These are phyloP conservation scores for Drosophila niveifrons DNA, from an alignment of 2,888 invertebrate species.

Conservation along the genomic window DNA sequence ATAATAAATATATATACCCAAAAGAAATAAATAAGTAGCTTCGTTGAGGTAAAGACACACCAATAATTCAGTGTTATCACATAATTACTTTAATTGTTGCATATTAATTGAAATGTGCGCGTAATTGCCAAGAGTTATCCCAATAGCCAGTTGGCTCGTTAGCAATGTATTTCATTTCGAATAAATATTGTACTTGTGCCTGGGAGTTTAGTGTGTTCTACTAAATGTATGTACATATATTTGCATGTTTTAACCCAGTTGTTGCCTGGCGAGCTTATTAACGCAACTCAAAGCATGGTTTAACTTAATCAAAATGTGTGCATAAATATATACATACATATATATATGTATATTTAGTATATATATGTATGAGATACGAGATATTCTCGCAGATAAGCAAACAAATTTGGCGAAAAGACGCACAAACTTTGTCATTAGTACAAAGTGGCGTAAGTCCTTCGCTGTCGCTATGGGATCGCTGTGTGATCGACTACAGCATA, in stretches of 20 bases:
- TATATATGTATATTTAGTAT: not conserved
- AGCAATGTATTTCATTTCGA: not conserved
- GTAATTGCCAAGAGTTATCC: not conserved
- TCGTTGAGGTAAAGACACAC: no score
- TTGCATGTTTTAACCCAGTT: constrained; percentile 4
- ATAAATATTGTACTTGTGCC: not conserved
- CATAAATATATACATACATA: not conserved
- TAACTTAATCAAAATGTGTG: constrained; percentile 26
- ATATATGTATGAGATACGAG: not conserved
- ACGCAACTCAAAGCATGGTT: constrained; percentile 9
- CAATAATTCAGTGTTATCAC: no score
- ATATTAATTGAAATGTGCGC: constrained; percentile 1
- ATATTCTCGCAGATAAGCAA: constrained; percentile 1
- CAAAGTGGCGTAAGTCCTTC: not conserved
- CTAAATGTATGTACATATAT: not conserved
- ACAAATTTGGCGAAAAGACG: constrained; percentile 6
- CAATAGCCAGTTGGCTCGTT: not conserved
- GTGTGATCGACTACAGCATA: not conserved
- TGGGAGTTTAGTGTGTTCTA: not conserved
- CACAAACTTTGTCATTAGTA: constrained; percentile 5
- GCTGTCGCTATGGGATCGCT: not conserved
- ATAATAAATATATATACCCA: no score
- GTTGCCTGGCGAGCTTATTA: constrained; percentile 4
- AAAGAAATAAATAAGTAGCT: no score
- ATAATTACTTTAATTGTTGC: not conserved